Conservation (phyloP, 2,888 invertebrate species). For the Ectropis crepuscularia region DNA sequence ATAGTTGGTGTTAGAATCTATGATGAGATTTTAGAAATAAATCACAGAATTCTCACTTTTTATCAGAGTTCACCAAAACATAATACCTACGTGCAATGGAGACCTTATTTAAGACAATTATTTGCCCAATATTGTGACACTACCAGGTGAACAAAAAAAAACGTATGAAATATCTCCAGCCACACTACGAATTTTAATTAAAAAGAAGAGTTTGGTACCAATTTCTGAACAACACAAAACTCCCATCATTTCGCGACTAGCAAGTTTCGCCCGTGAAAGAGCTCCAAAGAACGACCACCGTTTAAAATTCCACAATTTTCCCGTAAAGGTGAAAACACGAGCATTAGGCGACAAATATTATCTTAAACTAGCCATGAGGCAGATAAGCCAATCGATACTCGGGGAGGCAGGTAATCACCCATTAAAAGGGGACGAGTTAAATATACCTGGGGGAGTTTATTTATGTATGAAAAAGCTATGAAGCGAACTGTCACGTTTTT, state of each 20-base stretch:
- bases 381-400: constrained; percentile 76
- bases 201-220: not conserved
- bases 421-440: constrained; percentile 51
- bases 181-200: no score
- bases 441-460: constrained; percentile 24
- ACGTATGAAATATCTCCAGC: no score
- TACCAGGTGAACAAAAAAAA: no score
- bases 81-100: no score
- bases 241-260: constrained; percentile 1
- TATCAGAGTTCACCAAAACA: no score
- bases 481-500: constrained; percentile 40
- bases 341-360: constrained; percentile 73
- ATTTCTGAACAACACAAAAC: constrained; percentile 2
- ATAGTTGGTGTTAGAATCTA: no score
- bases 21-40: no score
- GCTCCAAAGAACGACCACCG: constrained; percentile 18
- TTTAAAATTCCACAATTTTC: constrained; percentile 8
- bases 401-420: constrained; percentile 68
- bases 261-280: constrained; percentile 33
- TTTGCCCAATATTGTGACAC: no score
- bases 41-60: no score
- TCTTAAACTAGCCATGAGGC: constrained; percentile 70
- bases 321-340: constrained; percentile 50
- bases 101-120: no score
- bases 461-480: constrained; percentile 56